Conservation (phyloP, 2,113 vertebrate species). For the Elephas maximus region DNA sequence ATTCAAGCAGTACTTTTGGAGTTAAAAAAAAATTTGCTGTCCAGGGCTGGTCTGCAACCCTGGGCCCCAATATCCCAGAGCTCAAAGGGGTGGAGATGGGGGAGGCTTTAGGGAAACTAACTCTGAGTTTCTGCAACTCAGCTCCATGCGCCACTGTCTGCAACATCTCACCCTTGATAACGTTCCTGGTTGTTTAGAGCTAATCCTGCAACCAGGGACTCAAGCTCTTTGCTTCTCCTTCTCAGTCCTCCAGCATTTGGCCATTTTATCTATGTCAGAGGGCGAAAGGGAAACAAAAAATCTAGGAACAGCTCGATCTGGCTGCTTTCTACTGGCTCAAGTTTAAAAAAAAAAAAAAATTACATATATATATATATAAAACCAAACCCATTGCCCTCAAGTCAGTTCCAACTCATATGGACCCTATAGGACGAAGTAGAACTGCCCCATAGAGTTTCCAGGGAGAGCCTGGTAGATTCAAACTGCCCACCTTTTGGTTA, state of each 20-base stretch:
- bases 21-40: not conserved
- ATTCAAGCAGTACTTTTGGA: not conserved
- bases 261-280: not conserved
- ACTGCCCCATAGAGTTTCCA: too few species aligned
- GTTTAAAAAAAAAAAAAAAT: not conserved
- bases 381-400: too few species aligned
- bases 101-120: not conserved
- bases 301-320: not conserved
- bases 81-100: not conserved
- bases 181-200: not conserved
- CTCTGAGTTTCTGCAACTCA: slow-evolving; percentile 3
- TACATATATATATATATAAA: too few species aligned
- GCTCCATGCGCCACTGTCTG: not conserved
- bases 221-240: not conserved
- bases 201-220: not conserved
- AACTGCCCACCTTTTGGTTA: too few species aligned
- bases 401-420: too few species aligned
- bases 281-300: slow-evolving; percentile 11
- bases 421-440: too few species aligned
- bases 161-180: not conserved
- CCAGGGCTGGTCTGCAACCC: not conserved
- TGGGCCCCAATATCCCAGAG: not conserved
- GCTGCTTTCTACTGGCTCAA: not conserved
- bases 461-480: too few species aligned
- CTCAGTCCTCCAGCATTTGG: not conserved